Base-by-base conservation (phyloP, 2,113 vertebrate species). In the Rhinoderma darwinii region DNA sequence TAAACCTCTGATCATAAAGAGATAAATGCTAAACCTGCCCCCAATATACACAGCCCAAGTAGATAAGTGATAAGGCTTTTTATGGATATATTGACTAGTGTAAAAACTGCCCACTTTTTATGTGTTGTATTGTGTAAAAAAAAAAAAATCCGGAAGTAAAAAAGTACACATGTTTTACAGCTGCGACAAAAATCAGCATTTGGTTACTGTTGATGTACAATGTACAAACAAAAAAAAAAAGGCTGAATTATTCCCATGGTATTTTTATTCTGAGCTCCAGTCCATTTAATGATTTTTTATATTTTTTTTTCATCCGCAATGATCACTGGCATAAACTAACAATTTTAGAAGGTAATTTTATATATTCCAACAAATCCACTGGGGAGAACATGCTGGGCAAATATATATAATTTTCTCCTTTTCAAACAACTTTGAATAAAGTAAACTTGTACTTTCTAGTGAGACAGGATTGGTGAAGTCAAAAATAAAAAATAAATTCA, bases 261-360 rank as follows among this genome's bases (percentile, higher is more conserved):
- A 66, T 18, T 66, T 66, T 32, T 70, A 5, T 7, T 35, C 22
- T 70, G 37, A 2, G 14, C 3, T 77, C 15, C 43, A 6, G 43
- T 51, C 44, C 43, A 50, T 77, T 50, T 74, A 44, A 43, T 74
- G n/a, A 22, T 43, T 39, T 35, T 72, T n/a, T n/a, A n/a, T n/a
- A n/a, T n/a, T n/a, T n/a, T 22, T 41, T 39, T 70, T 70, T 68
- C 7, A 5, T 68, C 35, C 6, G 66, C 35, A 1, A 20, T 51
- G n/a, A 50, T 51, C 15, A 77, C 50, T 35, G 51, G 30, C 7
- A 20, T 20, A 59, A 80, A 80, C 18, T n/a, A 80, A 59, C 32
- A 59, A 37, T n/a, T 77, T 77, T 25, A 39, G 20, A 39, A 80
- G 30, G 77, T 80, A 56, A 80, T 80, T 56, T 79, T 44, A 77